Base-by-base conservation (phyloP, 2,113 vertebrate genomes). In the Pipa parva region DNA sequence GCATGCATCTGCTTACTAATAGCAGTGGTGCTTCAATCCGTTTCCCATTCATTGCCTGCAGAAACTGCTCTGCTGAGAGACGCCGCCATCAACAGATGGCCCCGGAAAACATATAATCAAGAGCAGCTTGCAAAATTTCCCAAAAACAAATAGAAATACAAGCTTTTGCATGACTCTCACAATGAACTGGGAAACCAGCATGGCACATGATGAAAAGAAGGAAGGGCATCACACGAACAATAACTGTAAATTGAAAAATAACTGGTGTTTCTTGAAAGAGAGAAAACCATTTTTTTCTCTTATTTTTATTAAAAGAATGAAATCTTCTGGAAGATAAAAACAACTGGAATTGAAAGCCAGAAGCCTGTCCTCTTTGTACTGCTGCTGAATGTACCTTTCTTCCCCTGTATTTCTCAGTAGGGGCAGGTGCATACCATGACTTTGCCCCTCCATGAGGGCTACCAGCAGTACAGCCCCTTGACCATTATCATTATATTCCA, bases 71-170 rank as follows among this genome's bases (percentile, higher is more conserved):
- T 79, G 82, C 15, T 22, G 72, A 85, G 82, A 84, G 65, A 57
- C 72, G 48, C 68, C 18, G 46, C 72, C 52, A 77, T 66, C 81
- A 88, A 84, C 82, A 89, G 83, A 82, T 87, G 84, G 84, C 81
- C 74, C 75, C 72, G 63, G 73, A 75, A 79, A 85, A 85, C 79
- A 77, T 84, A 75, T 79, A 85, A 88, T 84, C 78, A 81, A 78
- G 25, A 85, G 76, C 81, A 86, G 81, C 76, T 84, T 87, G 79
- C 80, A 85, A 77, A 80, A 85, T 85, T 83, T 86, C 80, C 78
- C 72, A 74, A 76, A 81, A 84, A 85, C 79, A 88, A 85, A 87
- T 21, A 83, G 56, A 87, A 84, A 84, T 84, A 84, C 63, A 78
- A 74, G 63, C 76, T 79, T 79, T 74, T 82, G 72, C 70, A 63